Base-by-base conservation (phyloP, 2,113 vertebrate species). In the Pantherophis guttatus region DNA sequence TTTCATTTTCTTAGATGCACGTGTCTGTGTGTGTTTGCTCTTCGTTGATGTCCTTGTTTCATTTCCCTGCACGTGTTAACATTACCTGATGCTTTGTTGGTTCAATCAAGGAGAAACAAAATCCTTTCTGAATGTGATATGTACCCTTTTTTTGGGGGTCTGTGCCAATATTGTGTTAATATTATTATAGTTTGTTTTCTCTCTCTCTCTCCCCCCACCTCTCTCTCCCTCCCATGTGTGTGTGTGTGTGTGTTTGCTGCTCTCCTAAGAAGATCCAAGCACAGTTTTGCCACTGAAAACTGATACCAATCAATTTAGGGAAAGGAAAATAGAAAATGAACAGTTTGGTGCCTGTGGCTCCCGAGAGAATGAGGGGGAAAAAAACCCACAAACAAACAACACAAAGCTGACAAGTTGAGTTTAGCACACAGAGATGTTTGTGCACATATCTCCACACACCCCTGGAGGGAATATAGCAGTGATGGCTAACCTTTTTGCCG, bases 81-180 rank as follows among this genome's bases (percentile, higher is more conserved):
- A 33, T 75, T 8, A 33, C 70, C 70, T 33, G n/a, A 75, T 75
- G n/a, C 5, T 75, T 19, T 17, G 6, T 75, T 33, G n/a, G 15
- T 19, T 33, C 70, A 75, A 39, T 33, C 5, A 75, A 39, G n/a
- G 8, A 1, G 1, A 0, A 3, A 1, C 11, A 11, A 13, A 0
- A 4, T n/a, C 26, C 29, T 70, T n/a, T 70, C 26, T n/a, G 62
- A 70, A 70, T n/a, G 26, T 33, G n/a, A 33, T 17, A 19, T 19
- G 6, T 75, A 33, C 5, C n/a, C 8, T 15, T 75, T 17, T 59
- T 8, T 59, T 39, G 39, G 39, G 39, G 39, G 39, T 65, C 3
- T 65, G 26, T 29, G 4, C 11, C 26, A n/a, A 29, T 65, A 29
- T 65, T 75, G 70, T 75, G 15, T n/a, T 75, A 33, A 3, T 13